A percentile compares a stretch with the other conserved stretches of the same genome.
Evolutionary conservation across 1,140 invertebrate species (phyloP).

Genomic region (Neocloeon triangulifer): DNA sequence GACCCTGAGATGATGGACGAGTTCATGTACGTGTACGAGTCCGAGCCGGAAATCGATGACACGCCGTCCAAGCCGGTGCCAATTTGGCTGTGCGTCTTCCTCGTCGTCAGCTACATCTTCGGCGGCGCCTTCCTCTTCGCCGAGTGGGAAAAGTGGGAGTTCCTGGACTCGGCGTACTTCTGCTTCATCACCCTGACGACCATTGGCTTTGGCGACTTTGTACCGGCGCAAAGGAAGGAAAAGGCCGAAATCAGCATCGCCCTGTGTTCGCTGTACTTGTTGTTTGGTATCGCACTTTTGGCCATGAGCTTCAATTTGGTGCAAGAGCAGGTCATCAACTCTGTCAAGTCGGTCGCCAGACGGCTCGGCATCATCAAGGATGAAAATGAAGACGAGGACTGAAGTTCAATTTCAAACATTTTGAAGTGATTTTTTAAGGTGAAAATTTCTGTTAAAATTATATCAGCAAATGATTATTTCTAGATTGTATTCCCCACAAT

Average conservation of each 20-base stretch:
- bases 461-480: no score
- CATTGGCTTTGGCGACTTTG: conserved; percentile 86
- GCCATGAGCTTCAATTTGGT: conserved; percentile 98
- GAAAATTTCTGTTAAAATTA: no score
- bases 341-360: conserved; percentile 60
- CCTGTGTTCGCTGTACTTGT: conserved; percentile 73
- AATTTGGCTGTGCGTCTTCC: conserved; percentile 73
- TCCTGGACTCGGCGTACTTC: conserved; percentile 81
- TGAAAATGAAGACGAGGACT: conserved; percentile 35
- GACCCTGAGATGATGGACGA: conserved; percentile 12
- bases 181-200: conserved; percentile 91
- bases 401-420: no score
- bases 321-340: conserved; percentile 73
- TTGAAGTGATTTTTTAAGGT: no score
- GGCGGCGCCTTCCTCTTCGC: conserved; percentile 69
- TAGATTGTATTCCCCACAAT: no score
- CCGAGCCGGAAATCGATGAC: no score
- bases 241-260: conserved; percentile 61
- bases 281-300: conserved; percentile 89
- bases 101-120: conserved; percentile 74
- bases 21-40: conserved; percentile 25
- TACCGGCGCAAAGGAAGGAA: conserved; percentile 55
- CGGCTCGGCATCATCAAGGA: conserved; percentile 65
- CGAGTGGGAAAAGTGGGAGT: conserved; percentile 67
- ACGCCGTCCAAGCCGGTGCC: no score